Evolutionary conservation across 2,797 vertebrate genomes (phyloP), one percentile per base, ranked within the genome.

Genomic region (Sebastes itinus): DNA sequence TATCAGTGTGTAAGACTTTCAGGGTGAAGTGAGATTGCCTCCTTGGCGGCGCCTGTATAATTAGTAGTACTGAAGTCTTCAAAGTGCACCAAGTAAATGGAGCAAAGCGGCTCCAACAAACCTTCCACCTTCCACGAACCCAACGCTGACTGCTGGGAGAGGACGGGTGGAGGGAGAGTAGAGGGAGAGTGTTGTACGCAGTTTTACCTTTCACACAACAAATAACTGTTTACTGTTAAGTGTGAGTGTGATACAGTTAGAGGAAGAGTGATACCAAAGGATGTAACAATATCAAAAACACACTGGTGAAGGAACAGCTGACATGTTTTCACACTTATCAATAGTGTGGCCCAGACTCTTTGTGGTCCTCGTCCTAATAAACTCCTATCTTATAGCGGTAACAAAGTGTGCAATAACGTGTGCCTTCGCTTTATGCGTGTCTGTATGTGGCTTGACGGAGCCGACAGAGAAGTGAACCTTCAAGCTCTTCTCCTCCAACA

Each of bases 31-130:
- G 63, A 87, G 88, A 89, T 87, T 86, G 87, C 77, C 83, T 89
- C 71, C 84, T 84, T 82, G 80, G 82, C 49, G 82, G 81, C 77
- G 67, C 84, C 77, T 91, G 75, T 81, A 83, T 91, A 90, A 93
- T 92, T 88, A 92, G 86, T 62, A 71, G 70, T 72, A 84, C 77
- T 88, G 80, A 90, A 88, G 87, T 90, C 88, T 81, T 91, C 81
- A 89, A 89, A 86, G 83, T 86, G 72, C 74, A 87, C 74, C 68
- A 65, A 83, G 79, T 82, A 92, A 93, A 90, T 77, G 82, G 79
- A 87, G 90, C 79, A 77, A 81, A 89, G 87, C 70, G 27, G 72
- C 82, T 92, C 78, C 70, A 59, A 70, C 68, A 79, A 82, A 77
- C 75, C 63, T 46, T 60, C 49, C 77, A 84, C 78, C 58, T 88